A percentile compares a stretch with the other conserved stretches of the same genome.
phyloP scores from a whole-genome alignment of 2,797 vertebrate genomes.

The Scyliorhinus canicula region DNA sequence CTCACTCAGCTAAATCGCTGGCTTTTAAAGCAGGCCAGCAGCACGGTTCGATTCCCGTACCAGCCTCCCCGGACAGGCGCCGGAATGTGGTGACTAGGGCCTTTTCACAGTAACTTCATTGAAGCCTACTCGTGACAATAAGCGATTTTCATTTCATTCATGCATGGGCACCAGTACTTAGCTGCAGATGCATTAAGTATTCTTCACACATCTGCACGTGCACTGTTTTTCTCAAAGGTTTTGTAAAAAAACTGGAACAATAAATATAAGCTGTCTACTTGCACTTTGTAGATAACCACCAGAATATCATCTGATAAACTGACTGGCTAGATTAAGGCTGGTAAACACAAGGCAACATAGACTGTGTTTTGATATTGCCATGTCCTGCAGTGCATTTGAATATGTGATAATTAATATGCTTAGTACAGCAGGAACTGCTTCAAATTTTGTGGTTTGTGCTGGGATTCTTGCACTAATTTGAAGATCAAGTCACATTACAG shows the following conservation, averaged over 20 bases:
- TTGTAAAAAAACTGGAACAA: not conserved
- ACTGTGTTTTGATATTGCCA: not conserved
- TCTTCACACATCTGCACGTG: not conserved
- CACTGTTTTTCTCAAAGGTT: not conserved
- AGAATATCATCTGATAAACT: not conserved
- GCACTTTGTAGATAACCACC: not conserved
- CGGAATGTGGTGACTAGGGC: too few species aligned
- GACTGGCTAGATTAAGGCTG: not conserved
- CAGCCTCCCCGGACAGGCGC: too few species aligned
- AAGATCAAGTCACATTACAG: not conserved
- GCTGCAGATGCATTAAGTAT: not conserved
- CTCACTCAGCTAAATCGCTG: too few species aligned
- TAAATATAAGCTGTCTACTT: not conserved
- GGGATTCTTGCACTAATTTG: not conserved
- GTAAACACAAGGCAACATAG: not conserved
- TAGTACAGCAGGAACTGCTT: not conserved
- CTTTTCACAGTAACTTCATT: too few species aligned
- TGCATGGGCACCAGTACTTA: not conserved
- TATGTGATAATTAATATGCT: not conserved
- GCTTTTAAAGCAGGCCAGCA: too few species aligned
- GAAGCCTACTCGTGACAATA: too few species aligned
- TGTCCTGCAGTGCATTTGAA: not conserved
- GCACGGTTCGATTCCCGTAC: too few species aligned
- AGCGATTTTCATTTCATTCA: too few species aligned
- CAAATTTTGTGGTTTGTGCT: not conserved